Conservation (phyloP, 2,113 vertebrate species). For the Arvicanthis niloticus region DNA sequence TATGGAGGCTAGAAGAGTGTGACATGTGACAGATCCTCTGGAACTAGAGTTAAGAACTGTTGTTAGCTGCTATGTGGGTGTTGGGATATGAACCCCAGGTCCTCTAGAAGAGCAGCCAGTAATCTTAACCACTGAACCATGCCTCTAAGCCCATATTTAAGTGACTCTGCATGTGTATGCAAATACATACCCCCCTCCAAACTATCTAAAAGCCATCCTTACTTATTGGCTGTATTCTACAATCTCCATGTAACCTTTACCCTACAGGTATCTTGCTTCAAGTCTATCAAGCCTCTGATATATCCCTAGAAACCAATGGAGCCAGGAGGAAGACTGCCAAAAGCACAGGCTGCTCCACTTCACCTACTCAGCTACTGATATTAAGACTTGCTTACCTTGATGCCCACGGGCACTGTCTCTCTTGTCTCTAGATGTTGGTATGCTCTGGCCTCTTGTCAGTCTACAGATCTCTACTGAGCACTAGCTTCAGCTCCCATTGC, state of each 20-base stretch:
- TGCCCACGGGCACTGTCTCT: not conserved
- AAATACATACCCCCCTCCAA: not conserved
- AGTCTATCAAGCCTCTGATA: conserved; percentile 22
- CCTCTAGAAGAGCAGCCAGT: not conserved
- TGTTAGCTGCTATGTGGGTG: not conserved
- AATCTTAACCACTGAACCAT: not conserved
- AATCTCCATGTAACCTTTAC: conserved; percentile 16
- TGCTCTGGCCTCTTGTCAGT: not conserved
- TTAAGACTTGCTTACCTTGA: not conserved
- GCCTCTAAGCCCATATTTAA: not conserved
- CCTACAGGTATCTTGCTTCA: not conserved
- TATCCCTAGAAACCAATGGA: not conserved
- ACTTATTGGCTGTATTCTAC: conserved; percentile 13
- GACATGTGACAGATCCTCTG: not conserved
- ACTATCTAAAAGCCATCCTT: conserved; percentile 22
- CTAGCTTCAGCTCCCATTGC: not conserved
- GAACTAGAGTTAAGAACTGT: not conserved
- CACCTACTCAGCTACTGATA: not conserved
- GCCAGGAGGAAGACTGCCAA: not conserved
- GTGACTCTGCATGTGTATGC: not conserved
- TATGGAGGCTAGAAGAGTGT: not conserved
- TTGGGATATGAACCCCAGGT: not conserved
- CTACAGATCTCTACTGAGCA: conserved; percentile 4
- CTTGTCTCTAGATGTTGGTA: not conserved
- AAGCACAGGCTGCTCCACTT: not conserved